Conservation (phyloP, 2,113 vertebrate species). For the Lepus timidus region DNA sequence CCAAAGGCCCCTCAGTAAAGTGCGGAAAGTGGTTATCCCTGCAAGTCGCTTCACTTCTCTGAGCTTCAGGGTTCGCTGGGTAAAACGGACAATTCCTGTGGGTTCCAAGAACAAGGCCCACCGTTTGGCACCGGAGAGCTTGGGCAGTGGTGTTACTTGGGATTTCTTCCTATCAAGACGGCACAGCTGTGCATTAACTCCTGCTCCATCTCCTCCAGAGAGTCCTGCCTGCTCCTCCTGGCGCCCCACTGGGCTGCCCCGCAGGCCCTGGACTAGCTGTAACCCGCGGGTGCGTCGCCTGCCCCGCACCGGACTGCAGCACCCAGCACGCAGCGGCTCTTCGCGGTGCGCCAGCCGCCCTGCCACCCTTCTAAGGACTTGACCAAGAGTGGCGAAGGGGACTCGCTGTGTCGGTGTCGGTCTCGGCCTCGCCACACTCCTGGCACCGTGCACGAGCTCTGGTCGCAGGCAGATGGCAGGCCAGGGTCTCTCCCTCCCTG, state of each 20-base stretch:
- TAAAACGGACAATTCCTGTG: background rate
- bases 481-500: background rate
- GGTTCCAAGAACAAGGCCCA: background rate
- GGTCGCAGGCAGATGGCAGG: background rate
- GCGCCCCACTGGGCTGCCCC: background rate
- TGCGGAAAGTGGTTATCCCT: background rate
- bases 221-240: background rate
- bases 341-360: too few relatives aligned
- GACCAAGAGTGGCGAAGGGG: background rate
- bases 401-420: background rate
- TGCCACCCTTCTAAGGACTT: background rate
- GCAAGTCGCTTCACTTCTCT: background rate
- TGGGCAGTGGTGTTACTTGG: background rate
- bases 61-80: background rate
- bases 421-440: background rate
- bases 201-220: background rate
- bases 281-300: too few relatives aligned
- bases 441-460: background rate
- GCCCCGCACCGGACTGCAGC: background rate
- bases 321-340: background rate
- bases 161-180: too few relatives aligned
- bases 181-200: background rate
- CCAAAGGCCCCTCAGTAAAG: background rate
- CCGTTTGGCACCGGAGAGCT: background rate
- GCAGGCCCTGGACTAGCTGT: background rate